A percentile compares a stretch with the other conserved stretches of the same genome.
Conservation (phyloP, 1,140 invertebrate species). For the Diachasma alloeum region DNA sequence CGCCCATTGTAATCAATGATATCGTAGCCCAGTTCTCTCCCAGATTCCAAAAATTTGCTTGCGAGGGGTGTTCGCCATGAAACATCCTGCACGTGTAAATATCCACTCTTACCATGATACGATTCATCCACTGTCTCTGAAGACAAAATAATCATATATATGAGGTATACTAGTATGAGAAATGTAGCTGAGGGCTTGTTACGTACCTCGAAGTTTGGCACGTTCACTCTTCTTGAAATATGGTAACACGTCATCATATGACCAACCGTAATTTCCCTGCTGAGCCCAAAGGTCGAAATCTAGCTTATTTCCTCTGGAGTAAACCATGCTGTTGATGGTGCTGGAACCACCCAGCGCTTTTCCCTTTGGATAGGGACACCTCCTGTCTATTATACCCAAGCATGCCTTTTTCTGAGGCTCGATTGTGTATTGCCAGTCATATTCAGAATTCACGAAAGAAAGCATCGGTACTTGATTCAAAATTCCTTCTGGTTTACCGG, state of each 20-base stretch:
- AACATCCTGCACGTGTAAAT: conserved; percentile 56
- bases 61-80: conserved; percentile 59
- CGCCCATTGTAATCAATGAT: conserved; percentile 67
- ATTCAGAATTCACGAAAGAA: conserved; percentile 60
- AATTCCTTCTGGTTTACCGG: conserved; percentile 58
- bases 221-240: conserved; percentile 70
- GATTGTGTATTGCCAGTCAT: conserved; percentile 70
- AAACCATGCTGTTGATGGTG: conserved; percentile 81
- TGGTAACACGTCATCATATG: conserved; percentile 70
- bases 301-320: conserved; percentile 78
- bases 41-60: conserved; percentile 68
- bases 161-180: too few relatives aligned
- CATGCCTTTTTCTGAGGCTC: conserved; percentile 73
- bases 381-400: conserved; percentile 64
- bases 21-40: conserved; percentile 64
- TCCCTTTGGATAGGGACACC: conserved; percentile 61
- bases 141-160: conserved; percentile 65
- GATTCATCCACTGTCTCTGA: conserved; percentile 53
- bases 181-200: too few relatives aligned
- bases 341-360: conserved; percentile 77
- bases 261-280: too few relatives aligned
- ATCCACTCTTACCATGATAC: conserved; percentile 63
- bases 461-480: conserved; percentile 62
- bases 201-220: conserved; percentile 64
- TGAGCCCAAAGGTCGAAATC: conserved; percentile 79